Conservation (phyloP, 2,888 invertebrate genomes). For the Tholera decimalis region DNA sequence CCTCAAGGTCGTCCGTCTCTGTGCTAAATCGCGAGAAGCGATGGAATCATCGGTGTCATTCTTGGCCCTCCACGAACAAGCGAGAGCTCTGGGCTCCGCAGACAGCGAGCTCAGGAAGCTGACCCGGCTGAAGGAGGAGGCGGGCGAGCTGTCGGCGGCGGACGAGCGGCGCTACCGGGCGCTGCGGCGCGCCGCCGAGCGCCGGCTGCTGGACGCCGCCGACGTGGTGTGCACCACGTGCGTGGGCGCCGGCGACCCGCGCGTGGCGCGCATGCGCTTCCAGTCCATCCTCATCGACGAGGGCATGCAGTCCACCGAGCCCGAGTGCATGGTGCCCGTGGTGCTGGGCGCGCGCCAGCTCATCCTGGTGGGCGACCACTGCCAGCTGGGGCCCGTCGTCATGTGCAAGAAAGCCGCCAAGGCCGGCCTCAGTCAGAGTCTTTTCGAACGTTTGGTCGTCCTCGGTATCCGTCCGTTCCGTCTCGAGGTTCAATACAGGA, state of each 20-base stretch:
- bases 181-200: conserved; percentile 97
- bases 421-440: conserved; percentile 98
- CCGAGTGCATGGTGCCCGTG: conserved; percentile 99
- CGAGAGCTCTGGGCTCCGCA: conserved; percentile 98
- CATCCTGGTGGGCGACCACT: conserved; percentile 99
- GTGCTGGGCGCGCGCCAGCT: conserved; percentile 99
- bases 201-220: conserved; percentile 97
- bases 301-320: conserved; percentile 99
- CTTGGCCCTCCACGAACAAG: conserved; percentile 99
- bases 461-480: conserved; percentile 99
- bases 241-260: conserved; percentile 99
- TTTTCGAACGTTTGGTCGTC: conserved; percentile 99
- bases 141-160: conserved; percentile 98
- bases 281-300: conserved; percentile 99
- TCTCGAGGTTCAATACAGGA: conserved; percentile 99
- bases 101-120: conserved; percentile 97
- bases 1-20: conserved; percentile 97
- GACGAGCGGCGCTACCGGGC: conserved; percentile 98
- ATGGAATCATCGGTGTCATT: conserved; percentile 99
- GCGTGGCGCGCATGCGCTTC: conserved; percentile 98
- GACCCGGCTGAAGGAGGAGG: conserved; percentile 99
- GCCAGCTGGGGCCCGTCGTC: conserved; percentile 99
- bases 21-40: conserved; percentile 99
- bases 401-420: conserved; percentile 99
- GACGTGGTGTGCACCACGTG: conserved; percentile 99